Evolutionary conservation across 2,113 vertebrate species (phyloP), one percentile per base, ranked within the genome.

Genomic region (Sebastes fasciatus): DNA sequence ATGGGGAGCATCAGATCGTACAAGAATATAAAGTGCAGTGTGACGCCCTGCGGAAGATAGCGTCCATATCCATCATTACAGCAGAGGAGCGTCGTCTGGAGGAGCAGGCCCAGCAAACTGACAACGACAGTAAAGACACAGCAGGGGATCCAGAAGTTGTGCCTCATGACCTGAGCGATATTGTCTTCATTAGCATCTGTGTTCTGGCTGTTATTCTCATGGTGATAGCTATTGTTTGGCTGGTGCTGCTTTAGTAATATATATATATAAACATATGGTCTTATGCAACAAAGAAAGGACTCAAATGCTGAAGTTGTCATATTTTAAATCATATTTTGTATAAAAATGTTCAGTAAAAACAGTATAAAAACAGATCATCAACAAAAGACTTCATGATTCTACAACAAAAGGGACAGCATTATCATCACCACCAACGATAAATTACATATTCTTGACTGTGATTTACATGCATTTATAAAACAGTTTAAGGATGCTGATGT

Each of bases 121-220:
- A 96, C 6, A 88, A 84, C 0, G 91, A 91, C 5, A 84, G 87
- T 6, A 45, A 10, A 21, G 81, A 46, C 43, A 54, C 83, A 0
- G 46, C 12, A 0, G 90, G 63, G 13, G 77, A 74, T 8, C 80
- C 0, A 0, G 88, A 80, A 26, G 86, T 74, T 3, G 94, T 85
- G 90, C 94, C 96, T 67, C 97, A 97, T 52, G 98, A 99, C 91
- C 96, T 96, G 88, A 99, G 98, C 0, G 98, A 99, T 77, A 95
- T 99, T 0, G 80, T 99, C 91, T 99, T 99, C 91, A 96, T 99
- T 87, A 97, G 97, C 84, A 97, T 99, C 84, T 99, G 98, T 86
- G 96, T 98, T 86, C 94, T 99, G 85, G 98, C 98, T 0, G 98
- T 98, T 57, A 94, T 99, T 65, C 97, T 99, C 88, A 99, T 99